Evolutionary conservation across 2,797 vertebrate species (phyloP).

Genomic region (Centropyge bicolor): DNA sequence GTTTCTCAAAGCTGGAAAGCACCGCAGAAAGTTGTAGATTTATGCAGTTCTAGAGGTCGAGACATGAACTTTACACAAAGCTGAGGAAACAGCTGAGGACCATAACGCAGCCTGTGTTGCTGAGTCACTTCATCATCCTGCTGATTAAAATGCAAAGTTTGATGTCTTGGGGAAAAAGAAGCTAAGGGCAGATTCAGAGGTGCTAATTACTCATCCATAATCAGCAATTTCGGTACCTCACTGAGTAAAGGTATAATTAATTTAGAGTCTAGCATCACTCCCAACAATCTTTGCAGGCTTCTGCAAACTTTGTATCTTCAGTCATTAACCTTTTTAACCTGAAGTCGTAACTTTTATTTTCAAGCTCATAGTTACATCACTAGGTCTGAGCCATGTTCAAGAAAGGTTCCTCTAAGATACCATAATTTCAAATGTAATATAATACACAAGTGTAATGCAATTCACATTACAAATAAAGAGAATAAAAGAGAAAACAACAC

Average conservation of each 20-base stretch:
- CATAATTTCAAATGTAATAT: too few relatives aligned
- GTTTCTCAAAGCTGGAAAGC: not conserved
- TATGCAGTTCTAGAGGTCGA: not conserved
- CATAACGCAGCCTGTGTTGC: not conserved
- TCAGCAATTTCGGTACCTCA: not conserved
- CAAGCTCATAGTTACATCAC: not conserved
- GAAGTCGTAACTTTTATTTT: slow-evolving; percentile 8
- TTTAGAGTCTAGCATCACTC: not conserved
- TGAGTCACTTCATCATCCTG: not conserved
- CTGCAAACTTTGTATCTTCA: slow-evolving; percentile 9
- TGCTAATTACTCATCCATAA: not conserved
- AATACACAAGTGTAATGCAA: too few relatives aligned
- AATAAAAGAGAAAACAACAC: too few relatives aligned
- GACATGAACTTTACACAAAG: not conserved
- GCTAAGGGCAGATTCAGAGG: not conserved
- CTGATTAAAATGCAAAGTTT: not conserved
- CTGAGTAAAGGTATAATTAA: not conserved
- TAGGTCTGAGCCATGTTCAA: not conserved
- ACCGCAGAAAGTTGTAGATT: not conserved
- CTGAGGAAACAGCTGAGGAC: not conserved
- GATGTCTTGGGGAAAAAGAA: not conserved
- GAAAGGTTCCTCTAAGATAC: not conserved
- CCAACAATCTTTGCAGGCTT: not conserved
- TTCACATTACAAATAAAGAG: too few relatives aligned
- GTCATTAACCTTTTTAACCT: slow-evolving; percentile 7